These are phyloP conservation scores for Pandemis corylana DNA, from an alignment of 2,888 invertebrate species.

Conservation along the genomic window DNA sequence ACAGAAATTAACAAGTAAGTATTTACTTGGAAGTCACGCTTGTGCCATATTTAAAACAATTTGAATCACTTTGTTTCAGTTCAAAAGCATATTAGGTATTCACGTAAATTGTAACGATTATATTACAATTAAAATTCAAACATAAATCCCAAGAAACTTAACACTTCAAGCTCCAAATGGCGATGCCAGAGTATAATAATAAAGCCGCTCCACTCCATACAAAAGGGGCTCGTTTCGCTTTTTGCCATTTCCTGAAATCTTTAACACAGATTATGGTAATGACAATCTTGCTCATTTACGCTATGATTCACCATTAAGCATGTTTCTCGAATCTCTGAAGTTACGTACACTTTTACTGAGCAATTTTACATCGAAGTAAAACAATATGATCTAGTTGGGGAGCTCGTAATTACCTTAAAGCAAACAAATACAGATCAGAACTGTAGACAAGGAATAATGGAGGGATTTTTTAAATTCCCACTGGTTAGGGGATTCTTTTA, in stretches of 20 bases:
- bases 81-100: background rate
- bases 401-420: too few relatives aligned
- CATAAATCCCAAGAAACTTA: slow-evolving; percentile 30
- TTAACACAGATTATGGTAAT: slow-evolving; percentile 17
- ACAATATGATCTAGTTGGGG: background rate
- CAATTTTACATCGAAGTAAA: background rate
- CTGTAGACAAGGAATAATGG: too few relatives aligned
- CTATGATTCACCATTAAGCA: slow-evolving; percentile 9
- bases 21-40: too few relatives aligned
- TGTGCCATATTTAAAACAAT: background rate
- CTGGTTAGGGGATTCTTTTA: too few relatives aligned
- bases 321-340: background rate
- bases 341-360: background rate
- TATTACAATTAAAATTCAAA: slow-evolving; percentile 23
- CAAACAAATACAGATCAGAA: too few relatives aligned
- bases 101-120: background rate
- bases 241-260: slow-evolving; percentile 4
- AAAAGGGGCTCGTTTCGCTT: slow-evolving; percentile 21
- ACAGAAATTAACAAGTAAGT: background rate
- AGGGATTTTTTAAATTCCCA: too few relatives aligned
- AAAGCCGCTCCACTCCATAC: slow-evolving; percentile 35
- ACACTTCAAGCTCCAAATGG: slow-evolving; percentile 36
- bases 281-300: slow-evolving; percentile 19
- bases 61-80: background rate
- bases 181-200: slow-evolving; percentile 22